phyloP scores from a whole-genome alignment of 1,140 invertebrate species.

The Leptestheria dahalacensis region DNA sequence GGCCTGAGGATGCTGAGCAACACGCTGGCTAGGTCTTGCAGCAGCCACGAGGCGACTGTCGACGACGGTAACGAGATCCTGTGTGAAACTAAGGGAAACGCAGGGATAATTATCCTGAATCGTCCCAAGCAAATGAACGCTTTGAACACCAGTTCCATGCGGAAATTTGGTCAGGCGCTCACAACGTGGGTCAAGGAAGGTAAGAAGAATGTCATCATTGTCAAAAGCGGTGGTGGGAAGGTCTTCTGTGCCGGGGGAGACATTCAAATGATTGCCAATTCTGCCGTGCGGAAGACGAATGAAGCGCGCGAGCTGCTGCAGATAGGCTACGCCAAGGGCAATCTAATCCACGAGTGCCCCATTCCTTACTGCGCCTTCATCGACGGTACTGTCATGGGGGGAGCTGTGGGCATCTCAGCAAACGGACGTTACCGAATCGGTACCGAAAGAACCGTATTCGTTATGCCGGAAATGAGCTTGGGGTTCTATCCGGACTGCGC shows the following conservation, averaged over 20 bases:
- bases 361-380: neutral
- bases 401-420: neutral
- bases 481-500: neutral
- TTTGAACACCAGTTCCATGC: neutral
- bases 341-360: no score
- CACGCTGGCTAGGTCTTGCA: no score
- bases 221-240: neutral
- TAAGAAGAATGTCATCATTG: neutral
- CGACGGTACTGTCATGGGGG: neutral
- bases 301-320: neutral
- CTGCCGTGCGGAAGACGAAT: neutral
- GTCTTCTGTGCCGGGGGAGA: neutral
- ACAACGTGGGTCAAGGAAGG: neutral
- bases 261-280: neutral
- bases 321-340: neutral
- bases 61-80: neutral
- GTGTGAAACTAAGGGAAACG: neutral
- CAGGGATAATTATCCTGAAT: neutral
- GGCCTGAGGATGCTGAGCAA: no score
- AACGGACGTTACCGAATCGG: neutral
- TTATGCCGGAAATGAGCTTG: neutral
- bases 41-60: no score
- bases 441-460: neutral
- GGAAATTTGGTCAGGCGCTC: neutral
- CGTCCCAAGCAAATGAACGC: neutral